These are phyloP conservation scores for Mesorhabditis spiculigera DNA, from an alignment of 2,888 invertebrate species.

Conservation along the genomic window DNA sequence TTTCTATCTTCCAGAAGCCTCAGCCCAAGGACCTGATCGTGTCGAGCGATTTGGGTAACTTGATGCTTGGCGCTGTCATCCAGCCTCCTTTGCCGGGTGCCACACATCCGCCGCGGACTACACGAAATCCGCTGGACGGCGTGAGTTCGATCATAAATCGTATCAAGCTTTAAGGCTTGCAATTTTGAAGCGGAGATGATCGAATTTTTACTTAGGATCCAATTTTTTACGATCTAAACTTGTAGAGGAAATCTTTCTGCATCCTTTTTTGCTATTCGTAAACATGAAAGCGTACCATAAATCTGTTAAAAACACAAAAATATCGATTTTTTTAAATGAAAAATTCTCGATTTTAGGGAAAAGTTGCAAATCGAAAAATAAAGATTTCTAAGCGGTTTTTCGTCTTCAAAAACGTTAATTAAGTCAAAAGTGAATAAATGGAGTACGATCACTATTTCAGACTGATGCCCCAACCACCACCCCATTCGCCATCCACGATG, in stretches of 20 bases:
- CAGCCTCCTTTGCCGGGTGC: neutral
- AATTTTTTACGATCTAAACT: too few species aligned
- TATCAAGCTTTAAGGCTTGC: too few species aligned
- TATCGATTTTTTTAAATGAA: too few species aligned
- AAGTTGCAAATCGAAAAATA: neutral
- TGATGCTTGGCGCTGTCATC: neutral
- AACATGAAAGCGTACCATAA: too few species aligned
- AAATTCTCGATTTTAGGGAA: neutral
- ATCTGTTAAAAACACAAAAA: too few species aligned
- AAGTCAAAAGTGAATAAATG: too few species aligned
- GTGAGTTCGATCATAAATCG: neutral
- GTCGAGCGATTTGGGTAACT: neutral
- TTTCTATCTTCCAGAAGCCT: neutral
- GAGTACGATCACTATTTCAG: neutral
- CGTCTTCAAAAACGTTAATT: too few species aligned
- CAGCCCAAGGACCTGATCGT: neutral
- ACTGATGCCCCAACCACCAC: neutral
- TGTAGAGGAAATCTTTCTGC: too few species aligned
- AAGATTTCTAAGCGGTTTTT: too few species aligned
- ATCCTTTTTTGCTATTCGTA: too few species aligned
- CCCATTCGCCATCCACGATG: slow-evolving; percentile 4
- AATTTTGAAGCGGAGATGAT: too few species aligned
- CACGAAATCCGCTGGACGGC: slow-evolving; percentile 1
- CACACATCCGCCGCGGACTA: neutral
- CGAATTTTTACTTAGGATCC: too few species aligned